phyloP scores from a whole-genome alignment of 2,113 vertebrate species.

The Amphilophus citrinellus region DNA sequence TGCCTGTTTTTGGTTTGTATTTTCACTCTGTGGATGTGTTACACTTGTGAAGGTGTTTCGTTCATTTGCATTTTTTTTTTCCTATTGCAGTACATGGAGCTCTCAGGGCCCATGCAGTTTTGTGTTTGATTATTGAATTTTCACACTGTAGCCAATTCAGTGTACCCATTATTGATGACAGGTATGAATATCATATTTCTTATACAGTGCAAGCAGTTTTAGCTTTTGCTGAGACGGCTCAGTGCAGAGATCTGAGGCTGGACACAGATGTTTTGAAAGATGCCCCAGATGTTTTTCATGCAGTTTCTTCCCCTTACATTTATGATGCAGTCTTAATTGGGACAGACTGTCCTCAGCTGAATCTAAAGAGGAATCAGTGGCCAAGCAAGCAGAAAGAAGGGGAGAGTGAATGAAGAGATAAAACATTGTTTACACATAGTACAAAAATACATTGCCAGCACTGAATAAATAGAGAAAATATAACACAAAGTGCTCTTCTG shows the following conservation, averaged over 20 bases:
- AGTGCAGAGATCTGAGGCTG: slow-evolving; percentile 37
- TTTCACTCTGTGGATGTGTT: background rate
- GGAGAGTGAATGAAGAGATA: background rate
- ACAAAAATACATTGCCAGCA: slow-evolving; percentile 23
- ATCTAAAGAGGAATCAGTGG: slow-evolving; percentile 38
- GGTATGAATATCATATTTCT: slow-evolving; percentile 25
- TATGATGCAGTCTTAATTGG: slow-evolving; percentile 54
- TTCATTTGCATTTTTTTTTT: background rate
- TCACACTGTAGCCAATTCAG: background rate
- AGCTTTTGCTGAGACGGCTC: slow-evolving; percentile 37
- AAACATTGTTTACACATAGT: slow-evolving; percentile 19
- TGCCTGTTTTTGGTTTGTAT: background rate
- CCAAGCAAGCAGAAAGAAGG: background rate
- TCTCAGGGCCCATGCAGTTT: background rate
- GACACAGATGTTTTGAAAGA: slow-evolving; percentile 45
- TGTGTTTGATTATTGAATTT: slow-evolving; percentile 18
- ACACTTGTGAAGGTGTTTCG: background rate
- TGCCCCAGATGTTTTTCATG: slow-evolving; percentile 41
- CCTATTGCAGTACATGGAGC: background rate
- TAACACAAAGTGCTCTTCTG: background rate
- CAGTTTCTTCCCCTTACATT: slow-evolving; percentile 33
- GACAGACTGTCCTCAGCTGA: slow-evolving; percentile 44
- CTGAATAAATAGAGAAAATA: slow-evolving; percentile 19
- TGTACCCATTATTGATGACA: slow-evolving; percentile 25
- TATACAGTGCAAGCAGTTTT: background rate